Base-by-base conservation (phyloP, 1,140 invertebrate species). In the Caenorhabditis latens region DNA sequence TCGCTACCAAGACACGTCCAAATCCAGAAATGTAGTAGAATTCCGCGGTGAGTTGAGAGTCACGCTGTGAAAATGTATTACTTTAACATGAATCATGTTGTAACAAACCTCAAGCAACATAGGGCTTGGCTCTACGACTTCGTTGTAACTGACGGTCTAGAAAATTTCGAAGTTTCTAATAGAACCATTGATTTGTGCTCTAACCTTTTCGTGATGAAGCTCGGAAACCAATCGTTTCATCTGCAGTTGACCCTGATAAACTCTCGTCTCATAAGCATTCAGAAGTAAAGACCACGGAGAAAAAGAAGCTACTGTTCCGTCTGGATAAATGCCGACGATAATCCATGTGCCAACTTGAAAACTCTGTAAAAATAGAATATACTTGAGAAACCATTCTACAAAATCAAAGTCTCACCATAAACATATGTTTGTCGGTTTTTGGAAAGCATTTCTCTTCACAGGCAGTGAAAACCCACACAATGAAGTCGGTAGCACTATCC, bases 211-310 rank as follows among this genome's bases (percentile, higher is more conserved):
- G 19, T 71, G 67, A 5, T 7, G 6, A 14, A 71, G 42, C 11
- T 71, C 67, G 11, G 67, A 46, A 46, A 14, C 67, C 16, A 7
- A 19, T 46, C 6, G 42, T 48, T 71, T 71, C 8, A 71, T 46
- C 11, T 8, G 24, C 5, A 71, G 13, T 6, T 11, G 11, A 46
- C 42, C 42, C 11, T 71, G 5, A n/a, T 8, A 46, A 19, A 46
- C 14, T n/a, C 16, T 71, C 19, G 42, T 71, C 9, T 71, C 67
- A 42, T 71, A 71, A 19, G 42, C 67, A 46, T 71, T 43, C 42
- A 71, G 42, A 71, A 71, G 21, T 46, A 71, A 71, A 19, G 67
- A 19, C 67, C 67, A 71, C 9, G 67, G 67, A n/a, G 67, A 71
- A 46, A 14, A 71, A n/a, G 67, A 71, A 14, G 67, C 67, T 6